phyloP scores from a whole-genome alignment of 2,888 invertebrate genomes.

The Lepidochitona cinerea region DNA sequence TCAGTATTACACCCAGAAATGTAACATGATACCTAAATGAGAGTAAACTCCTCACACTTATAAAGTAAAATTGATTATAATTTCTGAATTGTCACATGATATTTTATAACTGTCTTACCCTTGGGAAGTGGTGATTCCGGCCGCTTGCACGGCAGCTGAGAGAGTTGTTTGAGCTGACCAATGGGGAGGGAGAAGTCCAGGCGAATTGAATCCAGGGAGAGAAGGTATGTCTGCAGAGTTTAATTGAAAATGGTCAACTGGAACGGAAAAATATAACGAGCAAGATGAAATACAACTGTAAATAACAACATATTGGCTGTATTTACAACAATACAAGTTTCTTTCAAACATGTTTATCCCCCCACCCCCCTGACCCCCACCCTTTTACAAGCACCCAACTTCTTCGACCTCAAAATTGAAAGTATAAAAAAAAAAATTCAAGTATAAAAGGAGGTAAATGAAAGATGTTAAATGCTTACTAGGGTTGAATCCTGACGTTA shows the following conservation, averaged over 20 bases:
- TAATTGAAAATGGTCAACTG: constrained; percentile 53
- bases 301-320: neutral
- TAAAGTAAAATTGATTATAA: no score
- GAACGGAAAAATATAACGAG: constrained; percentile 8
- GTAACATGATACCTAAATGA: no score
- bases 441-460: no score
- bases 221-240: constrained; percentile 41
- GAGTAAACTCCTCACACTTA: no score
- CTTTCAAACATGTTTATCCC: neutral
- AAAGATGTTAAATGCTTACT: constrained; percentile 48
- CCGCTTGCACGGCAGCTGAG: constrained; percentile 7
- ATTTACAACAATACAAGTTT: neutral
- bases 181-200: constrained; percentile 8
- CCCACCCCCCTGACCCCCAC: neutral
- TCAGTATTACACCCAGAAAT: no score
- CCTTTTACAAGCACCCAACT: neutral
- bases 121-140: neutral
- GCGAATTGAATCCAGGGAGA: constrained; percentile 33
- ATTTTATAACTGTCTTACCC: no score
- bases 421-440: no score
- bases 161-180: constrained; percentile 16
- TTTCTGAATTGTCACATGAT: no score
- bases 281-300: neutral
- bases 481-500: constrained; percentile 48
- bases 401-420: neutral